Base-by-base conservation (phyloP, 2,797 vertebrate genomes). In the Bucorvus abyssinicus region DNA sequence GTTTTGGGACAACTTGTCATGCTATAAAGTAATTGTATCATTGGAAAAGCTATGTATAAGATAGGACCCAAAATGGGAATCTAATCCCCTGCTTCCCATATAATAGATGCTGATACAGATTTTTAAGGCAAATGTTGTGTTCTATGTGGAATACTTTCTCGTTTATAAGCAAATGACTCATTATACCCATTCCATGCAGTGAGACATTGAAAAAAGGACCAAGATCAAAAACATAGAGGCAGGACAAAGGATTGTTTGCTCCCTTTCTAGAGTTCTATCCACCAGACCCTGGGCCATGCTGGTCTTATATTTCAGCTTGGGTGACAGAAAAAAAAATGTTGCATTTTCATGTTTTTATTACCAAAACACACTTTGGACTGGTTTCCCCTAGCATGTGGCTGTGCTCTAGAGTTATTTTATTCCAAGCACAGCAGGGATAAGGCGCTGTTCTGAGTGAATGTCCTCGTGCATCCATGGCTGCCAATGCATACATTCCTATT, bases 41-140 rank as follows among this genome's bases (percentile, higher is more conserved):
- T 13, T 82, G 68, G 68, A 56, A 88, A 89, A 88, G 38, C 22
- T 67, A 8, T 82, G 74, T 44, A 61, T 63, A 91, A 40, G 80
- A 34, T 78, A 17, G 47, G 80, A 82, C 90, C 67, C 73, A 91
- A 87, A 81, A 93, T 78, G 64, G 67, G 80, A 73, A 79, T 91
- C 34, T 42, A 40, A 67, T 81, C 52, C 49, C 8, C 16, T 63
- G 49, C 71, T 83, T 69, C 67, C 73, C 30, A 7, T 78, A 1
- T 56, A 38, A 32, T 17, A 80, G 78, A 64, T 68, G 52, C 47
- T 49, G 44, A 49, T 75, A 70, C 11, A 67, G 79, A 73, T 87
- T 91, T 90, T 89, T 40, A 89, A 93, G 83, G 80, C 59, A 63
- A 91, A 76, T 53, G 12, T 65, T 92, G 55, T 23, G 20, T 90